Evolutionary conservation across 2,888 invertebrate genomes (phyloP), one percentile per base, ranked within the genome.

Genomic region (Tridacna gigas): DNA sequence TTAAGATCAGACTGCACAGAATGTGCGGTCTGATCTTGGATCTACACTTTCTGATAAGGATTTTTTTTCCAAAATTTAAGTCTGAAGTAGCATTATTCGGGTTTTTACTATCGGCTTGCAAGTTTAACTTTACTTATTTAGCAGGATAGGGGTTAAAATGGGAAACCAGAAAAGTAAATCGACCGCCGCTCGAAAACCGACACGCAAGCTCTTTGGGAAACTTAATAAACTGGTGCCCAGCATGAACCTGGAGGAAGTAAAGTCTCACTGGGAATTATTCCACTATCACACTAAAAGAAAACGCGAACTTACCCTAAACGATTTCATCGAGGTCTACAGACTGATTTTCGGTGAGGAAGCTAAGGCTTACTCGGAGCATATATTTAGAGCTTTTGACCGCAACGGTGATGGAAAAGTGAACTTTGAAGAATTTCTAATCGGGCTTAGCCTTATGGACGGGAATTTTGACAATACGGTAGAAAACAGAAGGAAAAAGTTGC

Each of bases 401-500:
- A 83, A 86, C 48, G 79, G 81, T 15, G 77, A 83, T 51, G 83
- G 86, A 0, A 79, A 61, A 22, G 80, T 86, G 15, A 77, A 79
- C 47, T 86, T 86, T 82, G 83, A 86, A 60, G 86, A 86, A 65
- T 86, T 86, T 67, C 78, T 86, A 15, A 74, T 86, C 20, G 86
- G 86, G 22, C 74, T 86, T 9, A 83, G 83, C 60, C 56, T 86
- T 13, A 79, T 83, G 12, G 86, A 86, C 22, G 51, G 51, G 7
- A 56, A 67, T 25, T 61, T 28, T 13, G 66, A 65, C 0, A 63
- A 51, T 12, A 83, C 80, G 26, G 28, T 63, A n/a, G 63, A 73
- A 18, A 37, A 61, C 15, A 73, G 80, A 47, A 20, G 63, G 45
- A 80, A 71, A 28, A 80, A 63, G 25, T 26, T 63, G 63, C n/a